Percentiles rank a stretch among this genome's conserved stretches.
Evolutionary conservation across 1,140 invertebrate genomes (phyloP).

Genomic region (Drosophila lowei): DNA sequence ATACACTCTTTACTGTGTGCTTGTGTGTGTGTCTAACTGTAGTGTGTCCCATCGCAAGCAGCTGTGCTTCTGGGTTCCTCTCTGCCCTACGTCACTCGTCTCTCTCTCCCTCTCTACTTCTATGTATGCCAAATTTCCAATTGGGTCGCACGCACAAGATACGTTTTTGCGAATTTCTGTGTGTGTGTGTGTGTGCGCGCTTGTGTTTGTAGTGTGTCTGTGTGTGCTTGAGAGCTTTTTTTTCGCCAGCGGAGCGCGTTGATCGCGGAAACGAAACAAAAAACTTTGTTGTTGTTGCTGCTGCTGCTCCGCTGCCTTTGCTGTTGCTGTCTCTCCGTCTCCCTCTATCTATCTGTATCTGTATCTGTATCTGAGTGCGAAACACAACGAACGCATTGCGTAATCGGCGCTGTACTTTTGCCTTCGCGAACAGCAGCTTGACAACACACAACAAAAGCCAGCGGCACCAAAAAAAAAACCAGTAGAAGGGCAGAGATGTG

Average conservation of each 20-base stretch:
- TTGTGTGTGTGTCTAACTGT: slow-evolving; percentile 3
- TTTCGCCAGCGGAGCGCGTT: slow-evolving; percentile 53
- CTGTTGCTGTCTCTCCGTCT: slow-evolving; percentile 19
- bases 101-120: background rate
- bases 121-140: slow-evolving; percentile 72
- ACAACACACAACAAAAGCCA: slow-evolving; percentile 64
- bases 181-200: no score
- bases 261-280: slow-evolving; percentile 81
- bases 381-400: slow-evolving; percentile 71
- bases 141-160: slow-evolving; percentile 71
- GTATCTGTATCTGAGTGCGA: slow-evolving; percentile 22
- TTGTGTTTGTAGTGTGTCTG: slow-evolving; percentile 24
- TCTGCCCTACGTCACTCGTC: background rate
- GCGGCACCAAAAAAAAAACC: slow-evolving; percentile 21
- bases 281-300: slow-evolving; percentile 22
- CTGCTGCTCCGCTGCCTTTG: slow-evolving; percentile 12
- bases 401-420: slow-evolving; percentile 66
- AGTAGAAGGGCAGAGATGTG: background rate
- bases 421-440: slow-evolving; percentile 50
- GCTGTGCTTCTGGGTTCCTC: slow-evolving; percentile 15
- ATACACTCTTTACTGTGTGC: slow-evolving; percentile 1
- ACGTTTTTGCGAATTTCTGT: slow-evolving; percentile 59
- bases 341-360: slow-evolving; percentile 11
- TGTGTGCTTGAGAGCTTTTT: slow-evolving; percentile 33
- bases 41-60: slow-evolving; percentile 10